A percentile compares a stretch with the other conserved stretches of the same genome.
phyloP scores from a whole-genome alignment of 2,113 vertebrate genomes.

The Ochotona curzoniae region DNA sequence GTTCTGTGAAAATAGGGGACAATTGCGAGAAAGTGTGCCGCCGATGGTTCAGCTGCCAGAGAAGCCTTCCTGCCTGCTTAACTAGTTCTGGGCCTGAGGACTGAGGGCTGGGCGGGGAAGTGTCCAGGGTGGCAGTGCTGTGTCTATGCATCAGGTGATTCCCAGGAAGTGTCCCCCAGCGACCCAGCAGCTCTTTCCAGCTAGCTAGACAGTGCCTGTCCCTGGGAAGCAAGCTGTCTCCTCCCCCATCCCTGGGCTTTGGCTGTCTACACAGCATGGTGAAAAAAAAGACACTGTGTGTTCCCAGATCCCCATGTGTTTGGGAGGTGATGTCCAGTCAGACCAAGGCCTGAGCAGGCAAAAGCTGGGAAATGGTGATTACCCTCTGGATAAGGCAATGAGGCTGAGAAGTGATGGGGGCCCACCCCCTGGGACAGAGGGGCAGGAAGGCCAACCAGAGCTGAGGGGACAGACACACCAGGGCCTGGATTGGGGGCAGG shows the following conservation, averaged over 20 bases:
- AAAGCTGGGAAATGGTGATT: neutral
- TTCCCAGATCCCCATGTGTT: neutral
- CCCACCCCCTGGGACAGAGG: neutral
- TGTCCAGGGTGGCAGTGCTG: accelerated
- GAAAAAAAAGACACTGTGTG: neutral
- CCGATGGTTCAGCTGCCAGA: neutral
- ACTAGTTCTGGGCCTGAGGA: neutral
- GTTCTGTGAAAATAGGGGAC: neutral
- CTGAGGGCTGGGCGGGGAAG: neutral
- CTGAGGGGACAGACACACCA: neutral
- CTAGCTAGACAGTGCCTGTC: neutral
- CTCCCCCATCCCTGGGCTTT: neutral
- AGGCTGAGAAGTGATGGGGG: neutral
- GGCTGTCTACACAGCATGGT: neutral
- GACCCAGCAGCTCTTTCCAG: neutral
- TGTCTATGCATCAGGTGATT: neutral
- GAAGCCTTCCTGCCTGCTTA: too few relatives aligned
- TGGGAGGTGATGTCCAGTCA: neutral
- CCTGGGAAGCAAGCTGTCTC: neutral
- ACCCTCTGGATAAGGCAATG: neutral
- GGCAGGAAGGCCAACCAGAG: neutral
- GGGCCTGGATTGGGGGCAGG: neutral
- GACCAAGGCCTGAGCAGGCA: neutral
- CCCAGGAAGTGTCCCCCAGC: neutral
- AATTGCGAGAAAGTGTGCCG: neutral